phyloP scores from a whole-genome alignment of 2,797 vertebrate species.

The Antrozous pallidus region DNA sequence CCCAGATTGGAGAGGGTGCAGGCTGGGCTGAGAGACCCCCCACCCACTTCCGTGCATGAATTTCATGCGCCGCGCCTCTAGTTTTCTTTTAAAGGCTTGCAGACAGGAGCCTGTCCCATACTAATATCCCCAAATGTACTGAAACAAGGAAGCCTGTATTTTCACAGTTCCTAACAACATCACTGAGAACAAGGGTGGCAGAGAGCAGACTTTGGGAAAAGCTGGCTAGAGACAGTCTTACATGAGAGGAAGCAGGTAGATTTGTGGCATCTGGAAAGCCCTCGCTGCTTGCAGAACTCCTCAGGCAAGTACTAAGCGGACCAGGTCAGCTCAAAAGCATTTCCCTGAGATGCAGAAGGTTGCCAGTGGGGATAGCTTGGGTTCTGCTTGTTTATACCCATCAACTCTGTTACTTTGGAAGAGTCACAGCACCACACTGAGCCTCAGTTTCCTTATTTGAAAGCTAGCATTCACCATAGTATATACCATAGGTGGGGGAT shows the following conservation, averaged over 20 bases:
- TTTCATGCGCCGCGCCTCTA: too few relatives aligned
- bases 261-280: neutral
- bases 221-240: neutral
- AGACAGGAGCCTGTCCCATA: neutral
- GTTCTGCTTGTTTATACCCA: neutral
- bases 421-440: neutral
- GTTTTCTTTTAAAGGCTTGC: neutral
- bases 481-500: neutral
- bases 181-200: neutral
- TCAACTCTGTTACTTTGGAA: neutral
- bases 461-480: neutral
- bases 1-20: too few relatives aligned
- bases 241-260: neutral
- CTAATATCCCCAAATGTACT: neutral
- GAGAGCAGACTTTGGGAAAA: neutral
- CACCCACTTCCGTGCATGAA: too few relatives aligned
- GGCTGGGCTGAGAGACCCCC: too few relatives aligned
- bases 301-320: neutral
- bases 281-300: neutral
- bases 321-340: neutral
- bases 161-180: neutral
- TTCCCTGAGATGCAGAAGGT: neutral
- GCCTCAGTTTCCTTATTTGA: neutral
- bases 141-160: neutral
- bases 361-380: neutral